phyloP scores from a whole-genome alignment of 2,113 vertebrate genomes.

The Misgurnus anguillicaudatus region DNA sequence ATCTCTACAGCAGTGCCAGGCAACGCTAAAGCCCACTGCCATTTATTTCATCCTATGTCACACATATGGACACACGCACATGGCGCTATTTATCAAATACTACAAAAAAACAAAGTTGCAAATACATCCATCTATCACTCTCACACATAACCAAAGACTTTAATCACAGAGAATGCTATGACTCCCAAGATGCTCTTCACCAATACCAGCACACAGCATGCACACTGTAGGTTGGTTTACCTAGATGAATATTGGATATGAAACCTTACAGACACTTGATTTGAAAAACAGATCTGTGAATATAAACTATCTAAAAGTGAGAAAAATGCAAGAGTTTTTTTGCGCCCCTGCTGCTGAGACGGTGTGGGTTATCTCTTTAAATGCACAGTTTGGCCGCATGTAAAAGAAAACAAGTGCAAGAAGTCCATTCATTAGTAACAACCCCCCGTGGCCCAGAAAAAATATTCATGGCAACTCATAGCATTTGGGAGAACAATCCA shows the following conservation, averaged over 20 bases:
- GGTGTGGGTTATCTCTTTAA: slow-evolving; percentile 13
- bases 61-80: not conserved
- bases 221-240: not conserved
- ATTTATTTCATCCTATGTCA: slow-evolving; percentile 8
- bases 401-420: slow-evolving; percentile 32
- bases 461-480: slow-evolving; percentile 9
- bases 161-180: not conserved
- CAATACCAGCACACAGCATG: not conserved
- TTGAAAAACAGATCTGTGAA: slow-evolving; percentile 13
- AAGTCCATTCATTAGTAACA: slow-evolving; percentile 37
- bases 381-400: not conserved
- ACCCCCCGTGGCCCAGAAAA: slow-evolving; percentile 1
- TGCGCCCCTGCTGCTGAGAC: slow-evolving; percentile 36
- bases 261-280: slow-evolving; percentile 10
- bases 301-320: not conserved
- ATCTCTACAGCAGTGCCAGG: slow-evolving; percentile 39
- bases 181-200: not conserved
- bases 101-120: not conserved
- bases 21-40: slow-evolving; percentile 24
- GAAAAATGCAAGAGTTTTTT: slow-evolving; percentile 18
- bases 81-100: too few relatives aligned
- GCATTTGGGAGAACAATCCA: slow-evolving; percentile 5
- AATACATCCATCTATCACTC: not conserved
- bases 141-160: not conserved
- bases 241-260: not conserved